phyloP scores from a whole-genome alignment of 2,113 vertebrate species.

The Ochotona princeps region DNA sequence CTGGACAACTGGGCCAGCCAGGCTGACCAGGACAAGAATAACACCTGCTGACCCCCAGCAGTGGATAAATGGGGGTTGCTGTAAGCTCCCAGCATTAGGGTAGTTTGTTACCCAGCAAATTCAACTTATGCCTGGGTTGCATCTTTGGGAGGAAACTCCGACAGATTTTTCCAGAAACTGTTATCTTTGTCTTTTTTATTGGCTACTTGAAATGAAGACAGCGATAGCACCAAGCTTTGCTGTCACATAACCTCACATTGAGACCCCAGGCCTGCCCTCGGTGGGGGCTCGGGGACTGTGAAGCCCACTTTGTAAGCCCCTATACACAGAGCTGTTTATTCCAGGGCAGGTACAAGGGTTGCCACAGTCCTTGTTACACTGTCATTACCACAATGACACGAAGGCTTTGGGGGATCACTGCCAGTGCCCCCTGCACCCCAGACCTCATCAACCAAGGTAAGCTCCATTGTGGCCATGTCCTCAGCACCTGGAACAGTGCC shows the following conservation, averaged over 20 bases:
- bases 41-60: not conserved
- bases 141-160: not conserved
- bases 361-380: not conserved
- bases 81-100: not conserved
- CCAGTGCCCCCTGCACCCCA: not conserved
- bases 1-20: not conserved
- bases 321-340: not conserved
- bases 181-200: not conserved
- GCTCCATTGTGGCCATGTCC: not conserved
- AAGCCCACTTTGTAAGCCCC: not conserved
- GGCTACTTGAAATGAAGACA: not conserved
- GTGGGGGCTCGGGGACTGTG: not conserved
- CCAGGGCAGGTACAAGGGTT: not conserved
- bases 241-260: not conserved
- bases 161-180: not conserved
- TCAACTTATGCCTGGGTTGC: not conserved
- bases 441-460: not conserved
- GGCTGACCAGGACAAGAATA: not conserved
- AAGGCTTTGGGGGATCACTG: not conserved
- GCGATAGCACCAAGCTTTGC: not conserved
- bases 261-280: not conserved
- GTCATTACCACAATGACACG: not conserved
- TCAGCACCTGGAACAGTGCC: not conserved
- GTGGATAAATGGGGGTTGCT: not conserved
- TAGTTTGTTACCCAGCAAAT: not conserved